Evolutionary conservation across 2,888 invertebrate species (phyloP).

Genomic region (Brenthis ino): DNA sequence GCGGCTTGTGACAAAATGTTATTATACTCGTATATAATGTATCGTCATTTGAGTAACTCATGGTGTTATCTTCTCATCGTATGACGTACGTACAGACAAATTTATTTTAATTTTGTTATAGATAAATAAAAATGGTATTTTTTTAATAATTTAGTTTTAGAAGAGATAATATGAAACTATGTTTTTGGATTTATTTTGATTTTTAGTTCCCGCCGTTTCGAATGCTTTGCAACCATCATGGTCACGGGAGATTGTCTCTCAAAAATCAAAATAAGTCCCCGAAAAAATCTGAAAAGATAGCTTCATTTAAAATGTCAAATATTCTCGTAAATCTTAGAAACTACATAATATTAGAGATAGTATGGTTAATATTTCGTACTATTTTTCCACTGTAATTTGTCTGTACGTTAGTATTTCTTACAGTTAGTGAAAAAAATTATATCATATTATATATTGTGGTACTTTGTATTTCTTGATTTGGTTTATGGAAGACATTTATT

Average conservation of each 20-base stretch:
- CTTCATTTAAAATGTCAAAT: no score
- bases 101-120: neutral
- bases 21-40: no score
- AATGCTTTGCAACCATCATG: no score
- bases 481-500: conserved; percentile 27
- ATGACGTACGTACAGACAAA: conserved; percentile 22
- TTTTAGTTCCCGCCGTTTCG: no score
- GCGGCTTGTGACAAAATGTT: conserved; percentile 11
- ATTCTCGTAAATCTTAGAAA: no score
- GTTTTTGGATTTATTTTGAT: neutral
- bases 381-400: conserved; percentile 10
- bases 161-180: no score
- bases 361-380: neutral
- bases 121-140: neutral
- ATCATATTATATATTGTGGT: conserved; percentile 23
- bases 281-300: no score
- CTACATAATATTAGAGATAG: neutral
- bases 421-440: conserved; percentile 25
- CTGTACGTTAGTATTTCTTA: conserved; percentile 29
- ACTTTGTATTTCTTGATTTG: conserved; percentile 27
- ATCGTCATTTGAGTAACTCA: conserved; percentile 14
- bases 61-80: conserved; percentile 9
- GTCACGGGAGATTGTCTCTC: no score
- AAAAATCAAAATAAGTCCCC: neutral
- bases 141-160: no score